These are phyloP conservation scores for Papilio aristodemus DNA, from an alignment of 1,140 invertebrate genomes.

Conservation along the genomic window DNA sequence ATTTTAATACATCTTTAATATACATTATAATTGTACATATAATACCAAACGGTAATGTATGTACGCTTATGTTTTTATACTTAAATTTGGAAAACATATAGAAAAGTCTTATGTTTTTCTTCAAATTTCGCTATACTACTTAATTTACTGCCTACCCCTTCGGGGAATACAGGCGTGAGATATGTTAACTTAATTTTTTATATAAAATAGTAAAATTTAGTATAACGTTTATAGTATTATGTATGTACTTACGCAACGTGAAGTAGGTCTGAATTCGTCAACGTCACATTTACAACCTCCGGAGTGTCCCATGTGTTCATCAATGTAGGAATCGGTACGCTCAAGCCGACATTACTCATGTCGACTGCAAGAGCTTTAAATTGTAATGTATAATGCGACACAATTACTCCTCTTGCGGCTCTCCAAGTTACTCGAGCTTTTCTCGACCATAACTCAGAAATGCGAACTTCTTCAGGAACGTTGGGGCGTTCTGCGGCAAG, in stretches of 20 bases:
- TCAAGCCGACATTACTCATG: conserved; percentile 55
- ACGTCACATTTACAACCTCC: conserved; percentile 67
- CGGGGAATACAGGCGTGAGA: too few species aligned
- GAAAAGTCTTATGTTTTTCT: too few species aligned
- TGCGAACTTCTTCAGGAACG: conserved; percentile 68
- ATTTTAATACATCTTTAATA: conserved; percentile 1
- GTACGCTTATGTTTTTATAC: too few species aligned
- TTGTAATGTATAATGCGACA: conserved; percentile 71
- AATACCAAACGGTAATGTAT: too few species aligned
- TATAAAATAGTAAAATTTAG: too few species aligned
- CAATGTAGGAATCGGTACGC: conserved; percentile 65
- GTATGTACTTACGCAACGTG: conserved; percentile 66
- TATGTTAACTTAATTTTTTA: too few species aligned
- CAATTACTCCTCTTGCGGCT: conserved; percentile 58
- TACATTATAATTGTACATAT: neutral
- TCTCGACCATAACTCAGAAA: conserved; percentile 73
- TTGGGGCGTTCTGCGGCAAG: conserved; percentile 62
- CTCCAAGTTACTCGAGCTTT: conserved; percentile 70
- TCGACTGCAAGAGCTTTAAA: conserved; percentile 62
- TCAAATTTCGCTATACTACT: too few species aligned
- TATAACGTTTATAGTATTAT: too few species aligned
- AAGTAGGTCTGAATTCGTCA: conserved; percentile 68
- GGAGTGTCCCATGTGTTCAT: conserved; percentile 67
- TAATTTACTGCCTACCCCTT: too few species aligned
- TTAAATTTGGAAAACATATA: too few species aligned